These are phyloP conservation scores for Plagodis pulveraria DNA, from an alignment of 2,888 invertebrate genomes.

Conservation along the genomic window DNA sequence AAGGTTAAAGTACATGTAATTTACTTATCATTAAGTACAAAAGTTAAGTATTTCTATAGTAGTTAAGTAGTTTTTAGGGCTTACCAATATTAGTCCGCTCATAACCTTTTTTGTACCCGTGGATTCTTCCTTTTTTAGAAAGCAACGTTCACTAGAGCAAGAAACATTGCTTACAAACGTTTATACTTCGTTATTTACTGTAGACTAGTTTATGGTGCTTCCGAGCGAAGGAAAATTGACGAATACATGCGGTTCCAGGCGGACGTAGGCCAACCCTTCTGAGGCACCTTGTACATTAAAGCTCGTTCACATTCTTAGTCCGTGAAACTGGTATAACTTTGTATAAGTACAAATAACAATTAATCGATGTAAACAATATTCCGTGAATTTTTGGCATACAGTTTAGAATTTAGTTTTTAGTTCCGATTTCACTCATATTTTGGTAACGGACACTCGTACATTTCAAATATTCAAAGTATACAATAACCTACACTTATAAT, in stretches of 20 bases:
- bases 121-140: no score
- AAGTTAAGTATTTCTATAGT: constrained; percentile 37
- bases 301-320: constrained; percentile 48
- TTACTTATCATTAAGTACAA: constrained; percentile 61
- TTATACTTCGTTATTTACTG: no score
- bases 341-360: constrained; percentile 19
- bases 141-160: no score
- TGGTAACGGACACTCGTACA: constrained; percentile 29
- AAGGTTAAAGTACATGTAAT: constrained; percentile 35
- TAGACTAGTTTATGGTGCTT: no score
- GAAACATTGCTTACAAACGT: no score
- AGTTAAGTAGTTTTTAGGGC: no score
- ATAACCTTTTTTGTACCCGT: no score
- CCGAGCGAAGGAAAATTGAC: no score
- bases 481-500: constrained; percentile 60
- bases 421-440: constrained; percentile 32
- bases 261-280: no score
- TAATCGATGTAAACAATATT: constrained; percentile 25
- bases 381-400: constrained; percentile 40
- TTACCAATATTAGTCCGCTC: no score
- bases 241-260: no score
- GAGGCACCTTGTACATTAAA: constrained; percentile 55
- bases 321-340: constrained; percentile 30
- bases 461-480: constrained; percentile 57
- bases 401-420: constrained; percentile 24